These are phyloP conservation scores for Hofmannophila pseudospretella DNA, from an alignment of 2,888 invertebrate genomes.

Conservation along the genomic window DNA sequence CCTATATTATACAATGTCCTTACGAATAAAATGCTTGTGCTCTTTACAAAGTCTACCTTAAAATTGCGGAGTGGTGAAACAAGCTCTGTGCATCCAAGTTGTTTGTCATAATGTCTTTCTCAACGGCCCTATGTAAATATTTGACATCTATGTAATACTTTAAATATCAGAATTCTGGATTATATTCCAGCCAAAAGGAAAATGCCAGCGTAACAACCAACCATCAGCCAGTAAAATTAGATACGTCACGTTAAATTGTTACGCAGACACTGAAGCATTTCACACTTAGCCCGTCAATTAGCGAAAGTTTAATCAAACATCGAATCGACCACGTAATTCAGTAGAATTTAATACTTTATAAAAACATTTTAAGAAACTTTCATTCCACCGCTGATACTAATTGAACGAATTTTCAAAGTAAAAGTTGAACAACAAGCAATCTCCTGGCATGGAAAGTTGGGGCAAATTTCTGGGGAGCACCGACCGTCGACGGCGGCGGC, in stretches of 20 bases:
- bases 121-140: too few species aligned
- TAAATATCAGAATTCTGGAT: too few species aligned
- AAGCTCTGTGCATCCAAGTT: too few species aligned
- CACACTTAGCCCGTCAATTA: background rate
- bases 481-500: conserved; percentile 20
- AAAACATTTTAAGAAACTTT: conserved; percentile 54
- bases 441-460: conserved; percentile 65
- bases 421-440: conserved; percentile 70
- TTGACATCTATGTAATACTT: too few species aligned
- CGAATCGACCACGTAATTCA: conserved; percentile 1
- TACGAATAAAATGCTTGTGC: background rate
- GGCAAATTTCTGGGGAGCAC: conserved; percentile 53
- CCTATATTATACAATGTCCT: conserved; percentile 8
- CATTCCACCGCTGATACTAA: conserved; percentile 58
- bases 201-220: too few species aligned
- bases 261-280: too few species aligned
- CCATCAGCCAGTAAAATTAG: too few species aligned
- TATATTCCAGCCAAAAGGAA: too few species aligned
- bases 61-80: too few species aligned
- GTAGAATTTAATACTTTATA: conserved; percentile 40
- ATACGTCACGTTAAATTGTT: too few species aligned
- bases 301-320: background rate
- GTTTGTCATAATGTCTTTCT: too few species aligned
- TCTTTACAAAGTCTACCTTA: too few species aligned
- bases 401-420: conserved; percentile 68